Conservation (phyloP, 2,888 invertebrate species). For the Orchesellides sinensis region DNA sequence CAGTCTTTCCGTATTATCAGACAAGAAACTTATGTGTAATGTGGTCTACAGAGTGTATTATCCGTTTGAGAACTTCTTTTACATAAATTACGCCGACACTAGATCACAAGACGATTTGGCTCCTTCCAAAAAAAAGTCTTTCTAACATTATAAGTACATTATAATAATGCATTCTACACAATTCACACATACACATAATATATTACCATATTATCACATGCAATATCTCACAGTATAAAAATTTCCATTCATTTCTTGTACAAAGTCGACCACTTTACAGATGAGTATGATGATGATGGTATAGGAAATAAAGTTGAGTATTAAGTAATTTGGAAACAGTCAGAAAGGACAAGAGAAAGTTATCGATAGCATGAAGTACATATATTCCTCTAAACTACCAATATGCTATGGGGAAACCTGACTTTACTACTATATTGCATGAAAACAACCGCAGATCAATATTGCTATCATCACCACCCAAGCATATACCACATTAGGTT, state of each 20-base stretch:
- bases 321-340: slow-evolving; percentile 56
- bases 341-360: slow-evolving; percentile 53
- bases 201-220: too few species aligned
- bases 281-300: slow-evolving; percentile 28
- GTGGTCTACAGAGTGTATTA: slow-evolving; percentile 31
- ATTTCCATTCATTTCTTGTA: slow-evolving; percentile 32
- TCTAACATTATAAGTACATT: slow-evolving; percentile 38
- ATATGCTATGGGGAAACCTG: too few species aligned
- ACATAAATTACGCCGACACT: slow-evolving; percentile 49
- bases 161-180: slow-evolving; percentile 40
- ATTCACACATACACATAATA: slow-evolving; percentile 46
- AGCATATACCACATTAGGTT: background rate
- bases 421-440: too few species aligned
- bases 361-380: too few species aligned
- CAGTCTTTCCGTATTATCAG: slow-evolving; percentile 40
- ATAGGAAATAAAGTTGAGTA: slow-evolving; percentile 56
- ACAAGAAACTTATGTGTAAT: slow-evolving; percentile 40
- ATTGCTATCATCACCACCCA: slow-evolving; percentile 16
- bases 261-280: slow-evolving; percentile 16
- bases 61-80: slow-evolving; percentile 48
- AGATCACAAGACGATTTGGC: background rate
- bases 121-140: slow-evolving; percentile 38
- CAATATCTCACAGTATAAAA: too few species aligned
- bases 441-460: slow-evolving; percentile 40
- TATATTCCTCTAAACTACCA: too few species aligned